phyloP scores from a whole-genome alignment of 2,113 vertebrate species.

The Python bivittatus region DNA sequence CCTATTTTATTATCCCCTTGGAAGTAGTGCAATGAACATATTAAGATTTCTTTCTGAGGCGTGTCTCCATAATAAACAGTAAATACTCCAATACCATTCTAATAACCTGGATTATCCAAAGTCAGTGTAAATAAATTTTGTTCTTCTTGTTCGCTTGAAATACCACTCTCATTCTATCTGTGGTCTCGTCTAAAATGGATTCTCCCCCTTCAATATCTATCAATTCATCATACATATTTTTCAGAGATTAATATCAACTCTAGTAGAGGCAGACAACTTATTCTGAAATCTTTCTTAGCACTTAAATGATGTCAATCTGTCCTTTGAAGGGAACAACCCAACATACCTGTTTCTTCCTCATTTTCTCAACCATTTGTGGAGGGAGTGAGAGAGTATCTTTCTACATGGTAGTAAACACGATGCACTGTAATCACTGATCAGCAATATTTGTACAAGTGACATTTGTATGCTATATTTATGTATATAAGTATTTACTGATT shows the following conservation, averaged over 20 bases:
- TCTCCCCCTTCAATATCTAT: background rate
- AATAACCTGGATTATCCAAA: slow-evolving; percentile 45
- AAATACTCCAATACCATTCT: slow-evolving; percentile 42
- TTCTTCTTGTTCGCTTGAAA: slow-evolving; percentile 46
- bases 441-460: background rate
- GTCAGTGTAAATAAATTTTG: slow-evolving; percentile 42
- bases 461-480: background rate
- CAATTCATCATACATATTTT: slow-evolving; percentile 21
- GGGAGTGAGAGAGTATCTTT: background rate
- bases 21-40: slow-evolving; percentile 26
- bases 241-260: slow-evolving; percentile 53
- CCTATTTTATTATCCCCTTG: slow-evolving; percentile 28
- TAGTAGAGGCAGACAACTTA: slow-evolving; percentile 45
- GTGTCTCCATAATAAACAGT: slow-evolving; percentile 44
- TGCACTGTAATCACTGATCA: background rate
- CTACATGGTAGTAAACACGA: slow-evolving; percentile 4
- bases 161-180: slow-evolving; percentile 40
- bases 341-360: background rate
- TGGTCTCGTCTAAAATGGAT: slow-evolving; percentile 54
- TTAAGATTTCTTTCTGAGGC: slow-evolving; percentile 28
- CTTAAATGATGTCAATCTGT: slow-evolving; percentile 52
- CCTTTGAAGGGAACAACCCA: slow-evolving; percentile 14
- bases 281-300: slow-evolving; percentile 55
- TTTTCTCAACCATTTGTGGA: slow-evolving; percentile 21
- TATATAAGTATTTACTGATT: background rate